Percentiles rank a stretch among this genome's conserved stretches.
Conservation (phyloP, 2,113 vertebrate species). For the Amblyornis subalaris region DNA sequence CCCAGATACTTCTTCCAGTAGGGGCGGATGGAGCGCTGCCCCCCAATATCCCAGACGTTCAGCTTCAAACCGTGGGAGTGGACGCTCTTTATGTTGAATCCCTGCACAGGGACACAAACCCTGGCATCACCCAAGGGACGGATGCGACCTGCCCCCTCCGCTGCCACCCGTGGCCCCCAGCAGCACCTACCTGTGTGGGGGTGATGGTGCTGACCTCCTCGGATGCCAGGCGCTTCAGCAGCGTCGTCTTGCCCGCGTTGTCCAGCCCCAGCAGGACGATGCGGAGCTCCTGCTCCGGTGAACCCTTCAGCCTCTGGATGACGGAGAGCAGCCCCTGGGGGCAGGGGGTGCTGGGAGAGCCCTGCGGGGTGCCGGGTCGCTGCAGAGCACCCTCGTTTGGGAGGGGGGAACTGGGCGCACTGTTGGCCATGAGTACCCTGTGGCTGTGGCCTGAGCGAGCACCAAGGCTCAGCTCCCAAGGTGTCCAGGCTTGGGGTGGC, state of each 20-base stretch:
- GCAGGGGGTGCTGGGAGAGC: not conserved
- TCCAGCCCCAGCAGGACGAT: slow-evolving; percentile 86
- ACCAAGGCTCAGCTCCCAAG: not conserved
- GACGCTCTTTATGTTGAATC: slow-evolving; percentile 87
- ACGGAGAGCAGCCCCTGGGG: slow-evolving; percentile 84
- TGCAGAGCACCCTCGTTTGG: not conserved
- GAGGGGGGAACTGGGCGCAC: not conserved
- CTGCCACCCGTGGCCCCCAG: accelerated
- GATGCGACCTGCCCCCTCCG: not conserved
- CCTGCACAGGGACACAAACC: slow-evolving; percentile 31
- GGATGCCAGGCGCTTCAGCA: slow-evolving; percentile 80
- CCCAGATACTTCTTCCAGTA: slow-evolving; percentile 88
- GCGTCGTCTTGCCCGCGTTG: slow-evolving; percentile 85
- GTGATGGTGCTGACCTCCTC: slow-evolving; percentile 87
- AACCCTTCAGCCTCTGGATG: slow-evolving; percentile 82
- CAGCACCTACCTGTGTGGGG: slow-evolving; percentile 78
- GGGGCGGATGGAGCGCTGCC: slow-evolving; percentile 80
- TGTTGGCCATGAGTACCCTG: not conserved
- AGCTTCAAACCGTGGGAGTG: slow-evolving; percentile 84
- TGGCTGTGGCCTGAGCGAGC: not conserved
- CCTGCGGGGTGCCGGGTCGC: accelerated
- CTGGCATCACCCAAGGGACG: accelerated
- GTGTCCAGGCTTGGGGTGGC: not conserved
- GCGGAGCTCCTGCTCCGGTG: slow-evolving; percentile 78
- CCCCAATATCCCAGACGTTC: slow-evolving; percentile 85